phyloP scores from a whole-genome alignment of 1,140 invertebrate species.

The Zeugodacus cucurbitae region DNA sequence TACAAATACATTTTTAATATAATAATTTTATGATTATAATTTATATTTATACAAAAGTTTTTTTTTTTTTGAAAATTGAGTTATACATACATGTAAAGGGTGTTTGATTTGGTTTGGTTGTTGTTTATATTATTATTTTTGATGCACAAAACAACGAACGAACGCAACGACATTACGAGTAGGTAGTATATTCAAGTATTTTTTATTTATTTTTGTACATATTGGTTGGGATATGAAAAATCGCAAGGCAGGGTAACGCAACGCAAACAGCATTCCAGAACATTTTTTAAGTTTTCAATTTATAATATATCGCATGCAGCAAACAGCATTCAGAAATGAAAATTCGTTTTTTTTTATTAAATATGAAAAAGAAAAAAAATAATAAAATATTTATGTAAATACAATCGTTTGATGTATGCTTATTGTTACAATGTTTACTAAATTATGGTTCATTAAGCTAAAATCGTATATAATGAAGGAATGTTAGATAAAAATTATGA shows the following conservation, averaged over 20 bases:
- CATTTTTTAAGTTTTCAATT: slow-evolving; percentile 40
- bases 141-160: slow-evolving; percentile 32
- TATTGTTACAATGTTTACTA: slow-evolving; percentile 41
- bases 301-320: slow-evolving; percentile 56
- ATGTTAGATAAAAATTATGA: too few relatives aligned
- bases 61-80: not conserved
- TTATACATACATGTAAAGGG: slow-evolving; percentile 39
- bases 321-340: slow-evolving; percentile 48
- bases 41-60: not conserved
- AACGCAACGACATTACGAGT: slow-evolving; percentile 29
- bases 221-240: slow-evolving; percentile 34
- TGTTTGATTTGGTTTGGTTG: not conserved
- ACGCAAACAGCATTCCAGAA: slow-evolving; percentile 37
- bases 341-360: slow-evolving; percentile 38
- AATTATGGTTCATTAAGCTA: not conserved
- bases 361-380: slow-evolving; percentile 40
- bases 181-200: not conserved
- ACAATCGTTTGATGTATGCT: not conserved
- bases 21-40: not conserved
- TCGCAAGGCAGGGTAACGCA: not conserved
- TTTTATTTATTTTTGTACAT: not conserved
- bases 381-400: not conserved
- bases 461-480: too few relatives aligned
- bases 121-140: slow-evolving; percentile 14
- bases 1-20: slow-evolving; percentile 25